A percentile compares a stretch with the other conserved stretches of the same genome.
phyloP scores from a whole-genome alignment of 2,888 invertebrate species.

The Meteorus colon region DNA sequence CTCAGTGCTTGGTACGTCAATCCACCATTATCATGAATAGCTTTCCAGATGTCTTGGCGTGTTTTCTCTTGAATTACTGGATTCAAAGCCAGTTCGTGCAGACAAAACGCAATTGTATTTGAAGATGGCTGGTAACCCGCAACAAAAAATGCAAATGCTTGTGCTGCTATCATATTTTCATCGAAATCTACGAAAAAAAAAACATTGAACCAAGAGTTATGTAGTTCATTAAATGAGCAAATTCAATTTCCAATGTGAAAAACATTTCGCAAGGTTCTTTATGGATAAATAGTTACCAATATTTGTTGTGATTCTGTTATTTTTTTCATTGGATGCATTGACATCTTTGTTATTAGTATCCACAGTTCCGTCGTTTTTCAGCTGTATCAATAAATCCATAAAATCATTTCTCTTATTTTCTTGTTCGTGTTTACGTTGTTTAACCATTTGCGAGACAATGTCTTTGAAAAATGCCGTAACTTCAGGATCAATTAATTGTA shows the following conservation, averaged over 20 bases:
- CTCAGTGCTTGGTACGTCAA: conserved; percentile 68
- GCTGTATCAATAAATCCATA: conserved; percentile 70
- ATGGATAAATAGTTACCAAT: conserved; percentile 56
- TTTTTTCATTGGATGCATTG: conserved; percentile 48
- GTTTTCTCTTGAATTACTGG: conserved; percentile 64
- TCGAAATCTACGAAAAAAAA: conserved; percentile 58
- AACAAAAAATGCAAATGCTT: conserved; percentile 70
- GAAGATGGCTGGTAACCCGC: conserved; percentile 71
- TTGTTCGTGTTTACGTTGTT: conserved; percentile 57
- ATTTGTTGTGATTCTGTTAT: conserved; percentile 54
- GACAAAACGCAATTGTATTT: conserved; percentile 68
- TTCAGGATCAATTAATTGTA: conserved; percentile 64
- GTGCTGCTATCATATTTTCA: conserved; percentile 68
- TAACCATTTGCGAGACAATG: conserved; percentile 68
- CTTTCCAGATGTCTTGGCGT: conserved; percentile 63
- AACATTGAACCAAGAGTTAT: conserved; percentile 18
- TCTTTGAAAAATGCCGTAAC: conserved; percentile 67
- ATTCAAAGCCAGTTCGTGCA: conserved; percentile 68
- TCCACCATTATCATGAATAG: conserved; percentile 60
- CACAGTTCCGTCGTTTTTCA: conserved; percentile 63
- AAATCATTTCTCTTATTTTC: conserved; percentile 68
- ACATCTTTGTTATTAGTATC: conserved; percentile 49
- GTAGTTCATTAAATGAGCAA: neutral
- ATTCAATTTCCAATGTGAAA: neutral
- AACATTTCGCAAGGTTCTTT: conserved; percentile 17